Conservation (phyloP, 2,113 vertebrate species). For the Gavia stellata region DNA sequence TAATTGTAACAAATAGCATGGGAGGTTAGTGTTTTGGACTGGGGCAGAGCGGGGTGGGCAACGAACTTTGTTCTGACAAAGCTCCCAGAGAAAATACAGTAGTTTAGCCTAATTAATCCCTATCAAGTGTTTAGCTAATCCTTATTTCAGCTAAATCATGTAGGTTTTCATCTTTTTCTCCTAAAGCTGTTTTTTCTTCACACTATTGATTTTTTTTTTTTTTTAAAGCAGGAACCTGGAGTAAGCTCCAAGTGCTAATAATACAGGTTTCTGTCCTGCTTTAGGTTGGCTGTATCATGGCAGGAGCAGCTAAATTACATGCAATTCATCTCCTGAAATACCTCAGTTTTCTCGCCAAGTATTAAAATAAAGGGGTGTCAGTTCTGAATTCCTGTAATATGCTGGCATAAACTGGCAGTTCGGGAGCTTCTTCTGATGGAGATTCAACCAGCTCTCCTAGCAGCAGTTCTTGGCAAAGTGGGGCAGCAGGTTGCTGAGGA, state of each 20-base stretch:
- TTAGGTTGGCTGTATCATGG: neutral
- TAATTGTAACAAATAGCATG: neutral
- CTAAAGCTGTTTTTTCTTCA: neutral
- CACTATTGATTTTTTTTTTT: neutral
- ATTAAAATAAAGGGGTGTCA: neutral
- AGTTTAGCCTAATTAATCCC: neutral
- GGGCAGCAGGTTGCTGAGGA: neutral
- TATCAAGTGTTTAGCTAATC: neutral
- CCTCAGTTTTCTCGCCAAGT: neutral
- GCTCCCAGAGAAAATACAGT: neutral
- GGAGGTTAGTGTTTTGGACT: neutral
- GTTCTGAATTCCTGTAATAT: neutral
- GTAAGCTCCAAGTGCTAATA: neutral
- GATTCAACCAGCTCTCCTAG: neutral
- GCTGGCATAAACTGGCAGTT: neutral
- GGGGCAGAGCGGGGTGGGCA: neutral
- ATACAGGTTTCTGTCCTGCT: neutral
- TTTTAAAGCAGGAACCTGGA: neutral
- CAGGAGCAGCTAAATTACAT: neutral
- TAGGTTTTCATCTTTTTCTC: neutral
- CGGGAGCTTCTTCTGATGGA: neutral
- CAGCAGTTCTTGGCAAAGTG: neutral
- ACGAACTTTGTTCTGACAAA: slow-evolving; percentile 4
- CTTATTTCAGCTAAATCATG: neutral
- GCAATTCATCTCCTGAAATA: neutral